Percentiles rank a stretch among this genome's conserved stretches.
Evolutionary conservation across 2,113 vertebrate species (phyloP).

Genomic region (Platysteira castanea): DNA sequence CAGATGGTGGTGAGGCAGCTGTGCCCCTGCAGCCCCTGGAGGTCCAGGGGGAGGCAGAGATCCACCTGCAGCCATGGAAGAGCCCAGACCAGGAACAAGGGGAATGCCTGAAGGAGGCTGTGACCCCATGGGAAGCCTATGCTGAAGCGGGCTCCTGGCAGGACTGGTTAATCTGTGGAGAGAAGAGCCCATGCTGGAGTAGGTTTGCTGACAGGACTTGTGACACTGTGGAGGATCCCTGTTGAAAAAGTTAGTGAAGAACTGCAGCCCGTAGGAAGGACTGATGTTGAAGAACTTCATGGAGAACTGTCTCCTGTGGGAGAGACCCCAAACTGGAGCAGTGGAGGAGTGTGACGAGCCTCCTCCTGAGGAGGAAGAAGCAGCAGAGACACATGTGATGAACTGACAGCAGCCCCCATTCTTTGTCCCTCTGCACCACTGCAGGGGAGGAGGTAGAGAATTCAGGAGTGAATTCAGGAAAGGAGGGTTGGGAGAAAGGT

Average conservation of each 20-base stretch:
- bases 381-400: background rate
- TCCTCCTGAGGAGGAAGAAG: background rate
- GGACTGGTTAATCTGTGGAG: background rate
- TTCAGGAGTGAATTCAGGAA: background rate
- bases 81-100: background rate
- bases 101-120: background rate
- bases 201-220: background rate
- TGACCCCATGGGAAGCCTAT: background rate
- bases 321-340: background rate
- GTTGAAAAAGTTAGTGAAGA: background rate
- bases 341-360: background rate
- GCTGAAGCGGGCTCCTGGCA: background rate
- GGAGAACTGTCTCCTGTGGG: background rate
- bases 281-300: background rate
- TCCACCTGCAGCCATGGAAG: background rate
- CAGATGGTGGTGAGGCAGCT: background rate
- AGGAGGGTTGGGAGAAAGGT: background rate
- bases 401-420: background rate
- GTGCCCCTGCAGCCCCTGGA: background rate
- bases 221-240: background rate
- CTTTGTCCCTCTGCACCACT: background rate
- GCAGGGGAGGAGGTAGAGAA: background rate
- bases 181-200: background rate
- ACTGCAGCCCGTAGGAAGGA: background rate
- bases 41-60: background rate